Evolutionary conservation across 2,797 vertebrate species (phyloP), one percentile per base, ranked within the genome.

Genomic region (Megalops cyprinoides): DNA sequence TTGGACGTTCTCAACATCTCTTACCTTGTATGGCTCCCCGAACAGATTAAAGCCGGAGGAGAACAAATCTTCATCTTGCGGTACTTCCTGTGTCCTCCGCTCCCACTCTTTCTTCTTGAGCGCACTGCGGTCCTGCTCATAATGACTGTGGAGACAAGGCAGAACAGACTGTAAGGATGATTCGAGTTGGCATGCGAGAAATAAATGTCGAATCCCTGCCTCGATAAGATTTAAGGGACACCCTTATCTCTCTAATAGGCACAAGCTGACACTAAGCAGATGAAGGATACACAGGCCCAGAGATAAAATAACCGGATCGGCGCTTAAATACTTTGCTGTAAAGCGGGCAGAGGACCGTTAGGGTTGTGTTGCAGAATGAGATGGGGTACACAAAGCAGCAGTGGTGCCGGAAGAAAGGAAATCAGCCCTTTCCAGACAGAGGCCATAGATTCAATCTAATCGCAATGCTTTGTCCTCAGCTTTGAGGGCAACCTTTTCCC

Each of bases 41-140:
- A 99, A 99, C 87, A 99, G 95, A 94, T 98, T 98, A 94, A 98
- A 99, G 89, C 97, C 96, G 81, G 96, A 97, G 62, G 97, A 96
- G 92, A 99, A 98, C 79, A 99, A 94, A 90, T 98, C 97, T 46
- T 99, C 97, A 92, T 98, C 97, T 91, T 98, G 97, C 84, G 98
- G 97, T 82, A 99, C 96, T 93, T 99, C 97, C 92, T 99, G 97
- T 84, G 94, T 98, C 88, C 98, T 96, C 82, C 97, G 93, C 89
- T 99, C 97, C 98, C 98, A 99, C 88, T 99, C 98, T 74, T 96
- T 97, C 90, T 97, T 95, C 91, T 98, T 98, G 92, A 98, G 95
- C n/a, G 95, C 96, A 74, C 92, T 98, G 92, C 97, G 96, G 87
- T 99, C 98, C 80, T 97, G 96, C 91, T 98, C 97, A 90, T 97